These are phyloP conservation scores for Heloderma charlesbogerti DNA, from an alignment of 2,113 vertebrate species.

Conservation along the genomic window DNA sequence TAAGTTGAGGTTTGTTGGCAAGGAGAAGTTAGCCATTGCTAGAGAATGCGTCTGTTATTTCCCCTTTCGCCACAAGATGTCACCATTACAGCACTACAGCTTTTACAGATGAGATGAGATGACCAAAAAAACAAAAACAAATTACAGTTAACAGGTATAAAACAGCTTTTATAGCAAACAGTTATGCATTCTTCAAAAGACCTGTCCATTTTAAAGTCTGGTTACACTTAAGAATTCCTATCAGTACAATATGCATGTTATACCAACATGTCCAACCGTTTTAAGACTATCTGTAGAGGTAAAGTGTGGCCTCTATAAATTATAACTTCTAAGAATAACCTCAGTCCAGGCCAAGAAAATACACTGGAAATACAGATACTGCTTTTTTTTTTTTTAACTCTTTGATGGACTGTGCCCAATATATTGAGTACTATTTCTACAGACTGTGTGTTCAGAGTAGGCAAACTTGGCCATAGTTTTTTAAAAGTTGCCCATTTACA, in stretches of 20 bases:
- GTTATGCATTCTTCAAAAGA: background rate
- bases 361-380: background rate
- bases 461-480: background rate
- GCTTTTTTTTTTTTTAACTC: background rate
- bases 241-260: too few species aligned
- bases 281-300: background rate
- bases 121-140: too few species aligned
- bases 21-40: accelerated
- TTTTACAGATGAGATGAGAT: background rate
- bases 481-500: background rate
- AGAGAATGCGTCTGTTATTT: slow-evolving; percentile 47
- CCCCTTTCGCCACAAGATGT: slow-evolving; percentile 66
- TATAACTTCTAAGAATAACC: background rate
- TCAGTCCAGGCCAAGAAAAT: background rate
- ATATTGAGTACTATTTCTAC: background rate
- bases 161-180: background rate
- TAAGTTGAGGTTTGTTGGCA: background rate
- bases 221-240: background rate
- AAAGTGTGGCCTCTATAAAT: background rate
- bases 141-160: background rate
- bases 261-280: background rate
- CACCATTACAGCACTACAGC: slow-evolving; percentile 40
- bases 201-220: background rate
- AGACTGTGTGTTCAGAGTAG: background rate
- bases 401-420: background rate